These are phyloP conservation scores for Brachypterus glaber DNA, from an alignment of 2,888 invertebrate genomes.

Conservation along the genomic window DNA sequence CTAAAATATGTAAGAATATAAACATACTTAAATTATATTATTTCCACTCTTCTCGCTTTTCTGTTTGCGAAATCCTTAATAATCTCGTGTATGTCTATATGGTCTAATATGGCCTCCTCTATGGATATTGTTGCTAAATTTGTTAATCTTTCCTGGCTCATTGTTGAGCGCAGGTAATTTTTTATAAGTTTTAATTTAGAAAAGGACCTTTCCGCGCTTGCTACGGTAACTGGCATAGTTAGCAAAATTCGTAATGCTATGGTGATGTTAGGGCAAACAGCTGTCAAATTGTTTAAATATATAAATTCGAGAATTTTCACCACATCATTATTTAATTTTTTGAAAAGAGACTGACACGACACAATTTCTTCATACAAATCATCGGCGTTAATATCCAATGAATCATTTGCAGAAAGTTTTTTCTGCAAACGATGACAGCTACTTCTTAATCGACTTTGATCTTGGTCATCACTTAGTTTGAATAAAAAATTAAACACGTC, in stretches of 20 bases:
- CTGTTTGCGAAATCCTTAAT: slow-evolving; percentile 19
- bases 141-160: slow-evolving; percentile 16
- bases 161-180: slow-evolving; percentile 4
- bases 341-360: slow-evolving; percentile 17
- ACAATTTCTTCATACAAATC: slow-evolving; percentile 21
- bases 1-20: slow-evolving; percentile 14
- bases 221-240: slow-evolving; percentile 7
- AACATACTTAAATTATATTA: slow-evolving; percentile 17
- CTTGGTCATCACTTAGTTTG: slow-evolving; percentile 18
- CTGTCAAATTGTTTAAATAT: slow-evolving; percentile 12
- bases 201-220: slow-evolving; percentile 8
- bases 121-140: slow-evolving; percentile 21
- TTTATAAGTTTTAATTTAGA: slow-evolving; percentile 6
- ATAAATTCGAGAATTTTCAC: slow-evolving; percentile 15
- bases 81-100: slow-evolving; percentile 16
- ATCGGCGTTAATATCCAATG: slow-evolving; percentile 19
- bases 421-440: slow-evolving; percentile 17
- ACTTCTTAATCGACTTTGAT: slow-evolving; percentile 16
- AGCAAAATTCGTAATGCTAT: no score
- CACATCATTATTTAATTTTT: slow-evolving; percentile 17
- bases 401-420: slow-evolving; percentile 14
- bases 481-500: slow-evolving; percentile 20
- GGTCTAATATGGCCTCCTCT: slow-evolving; percentile 16
- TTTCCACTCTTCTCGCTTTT: slow-evolving; percentile 16
- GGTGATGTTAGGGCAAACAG: no score